Conservation (phyloP, 2,888 invertebrate genomes). For the Tipula lateralis region DNA sequence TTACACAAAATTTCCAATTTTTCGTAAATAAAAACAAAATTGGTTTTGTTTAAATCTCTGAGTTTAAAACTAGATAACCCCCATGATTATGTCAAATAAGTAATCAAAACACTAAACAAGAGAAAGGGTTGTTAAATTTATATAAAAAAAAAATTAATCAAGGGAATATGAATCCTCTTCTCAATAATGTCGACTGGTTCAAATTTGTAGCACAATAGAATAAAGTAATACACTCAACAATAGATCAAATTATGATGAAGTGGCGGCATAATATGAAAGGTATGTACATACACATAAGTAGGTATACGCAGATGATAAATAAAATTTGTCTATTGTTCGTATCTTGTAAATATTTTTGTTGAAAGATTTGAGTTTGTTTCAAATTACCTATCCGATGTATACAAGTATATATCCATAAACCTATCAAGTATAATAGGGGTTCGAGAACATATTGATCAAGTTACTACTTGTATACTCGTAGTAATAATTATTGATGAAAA, state of each 20-base stretch:
- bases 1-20: background rate
- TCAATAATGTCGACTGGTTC: background rate
- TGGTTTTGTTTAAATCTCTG: background rate
- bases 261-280: background rate
- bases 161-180: background rate
- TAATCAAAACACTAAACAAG: background rate
- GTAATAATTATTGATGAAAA: background rate
- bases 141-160: background rate
- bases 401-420: too few species aligned
- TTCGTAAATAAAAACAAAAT: background rate
- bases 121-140: background rate
- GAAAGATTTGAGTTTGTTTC: background rate
- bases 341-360: slow-evolving; percentile 11
- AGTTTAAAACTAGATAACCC: slow-evolving; percentile 1
- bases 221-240: background rate
- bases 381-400: background rate
- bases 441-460: background rate
- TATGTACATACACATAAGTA: background rate
- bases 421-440: background rate
- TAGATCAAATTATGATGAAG: background rate
- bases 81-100: background rate
- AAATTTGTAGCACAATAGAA: background rate
- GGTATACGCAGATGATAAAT: background rate
- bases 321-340: background rate
- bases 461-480: background rate